phyloP scores from a whole-genome alignment of 2,888 invertebrate species.

The Tiliacea aurago region DNA sequence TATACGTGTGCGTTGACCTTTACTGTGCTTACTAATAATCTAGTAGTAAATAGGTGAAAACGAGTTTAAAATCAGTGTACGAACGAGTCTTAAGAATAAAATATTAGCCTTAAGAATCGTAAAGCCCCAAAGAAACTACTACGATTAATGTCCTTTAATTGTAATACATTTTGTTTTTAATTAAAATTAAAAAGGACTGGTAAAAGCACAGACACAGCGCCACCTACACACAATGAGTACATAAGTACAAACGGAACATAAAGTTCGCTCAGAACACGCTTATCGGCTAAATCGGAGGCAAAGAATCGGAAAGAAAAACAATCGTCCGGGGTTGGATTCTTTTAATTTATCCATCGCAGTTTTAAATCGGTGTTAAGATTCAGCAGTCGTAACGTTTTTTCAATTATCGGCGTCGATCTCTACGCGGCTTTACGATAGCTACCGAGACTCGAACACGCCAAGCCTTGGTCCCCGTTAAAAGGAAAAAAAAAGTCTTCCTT shows the following conservation, averaged over 20 bases:
- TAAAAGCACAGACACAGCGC: slow-evolving; percentile 74
- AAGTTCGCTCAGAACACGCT: slow-evolving; percentile 85
- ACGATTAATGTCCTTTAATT: slow-evolving; percentile 63
- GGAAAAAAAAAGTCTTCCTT: slow-evolving; percentile 65
- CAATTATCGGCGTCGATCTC: slow-evolving; percentile 87
- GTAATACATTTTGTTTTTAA: slow-evolving; percentile 74
- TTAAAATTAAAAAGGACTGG: slow-evolving; percentile 75
- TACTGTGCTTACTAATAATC: not conserved
- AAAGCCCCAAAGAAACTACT: slow-evolving; percentile 46
- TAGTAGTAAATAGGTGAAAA: not conserved
- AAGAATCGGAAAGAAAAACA: slow-evolving; percentile 84
- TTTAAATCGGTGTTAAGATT: slow-evolving; percentile 89
- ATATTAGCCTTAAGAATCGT: slow-evolving; percentile 4
- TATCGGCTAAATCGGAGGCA: slow-evolving; percentile 83
- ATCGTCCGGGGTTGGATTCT: slow-evolving; percentile 82
- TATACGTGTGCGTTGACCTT: not conserved
- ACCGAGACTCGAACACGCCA: slow-evolving; percentile 80
- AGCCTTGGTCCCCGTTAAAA: slow-evolving; percentile 67
- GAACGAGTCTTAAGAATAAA: slow-evolving; percentile 6
- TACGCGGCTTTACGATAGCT: slow-evolving; percentile 85
- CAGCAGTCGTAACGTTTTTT: slow-evolving; percentile 86
- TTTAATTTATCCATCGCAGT: slow-evolving; percentile 89
- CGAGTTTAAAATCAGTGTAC: slow-evolving; percentile 9
- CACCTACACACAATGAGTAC: slow-evolving; percentile 80
- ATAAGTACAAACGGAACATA: slow-evolving; percentile 82